Evolutionary conservation across 2,888 invertebrate genomes (phyloP).

Genomic region (Digitonthophagus gazella): DNA sequence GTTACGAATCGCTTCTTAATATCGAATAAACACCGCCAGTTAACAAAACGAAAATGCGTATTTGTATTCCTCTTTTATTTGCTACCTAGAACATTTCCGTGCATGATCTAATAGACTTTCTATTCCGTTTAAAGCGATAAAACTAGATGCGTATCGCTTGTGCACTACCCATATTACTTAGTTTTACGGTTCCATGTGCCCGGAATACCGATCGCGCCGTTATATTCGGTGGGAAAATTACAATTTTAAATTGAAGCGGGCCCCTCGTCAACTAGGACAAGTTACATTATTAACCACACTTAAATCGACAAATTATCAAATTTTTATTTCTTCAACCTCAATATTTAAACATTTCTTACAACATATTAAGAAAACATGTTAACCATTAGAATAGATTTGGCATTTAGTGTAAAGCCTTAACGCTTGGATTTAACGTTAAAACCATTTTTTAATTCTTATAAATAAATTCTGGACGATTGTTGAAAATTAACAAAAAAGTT

Average conservation of each 20-base stretch:
- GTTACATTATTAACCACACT: too few relatives aligned
- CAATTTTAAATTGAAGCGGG: constrained; percentile 6
- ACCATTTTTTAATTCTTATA: too few relatives aligned
- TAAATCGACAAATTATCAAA: constrained; percentile 12
- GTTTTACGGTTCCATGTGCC: neutral
- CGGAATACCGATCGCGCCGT: constrained; percentile 11
- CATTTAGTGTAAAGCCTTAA: too few relatives aligned
- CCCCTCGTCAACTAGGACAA: constrained; percentile 5
- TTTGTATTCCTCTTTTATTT: neutral
- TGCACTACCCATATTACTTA: constrained; percentile 12
- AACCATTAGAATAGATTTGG: too few relatives aligned
- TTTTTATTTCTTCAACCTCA: constrained; percentile 6
- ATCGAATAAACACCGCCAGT: constrained; percentile 1
- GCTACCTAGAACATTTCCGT: neutral
- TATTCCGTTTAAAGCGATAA: neutral
- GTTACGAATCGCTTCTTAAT: constrained; percentile 23
- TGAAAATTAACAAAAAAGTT: too few relatives aligned
- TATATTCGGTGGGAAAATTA: constrained; percentile 15
- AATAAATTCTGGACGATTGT: too few relatives aligned
- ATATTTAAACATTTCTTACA: neutral
- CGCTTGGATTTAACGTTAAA: too few relatives aligned
- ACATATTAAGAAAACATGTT: too few relatives aligned
- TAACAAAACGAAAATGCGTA: neutral
- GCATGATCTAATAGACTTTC: neutral
- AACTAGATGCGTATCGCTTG: constrained; percentile 3